Evolutionary conservation across 2,113 vertebrate genomes (phyloP), one percentile per base, ranked within the genome.

Genomic region (Myxocyprinus asiaticus): DNA sequence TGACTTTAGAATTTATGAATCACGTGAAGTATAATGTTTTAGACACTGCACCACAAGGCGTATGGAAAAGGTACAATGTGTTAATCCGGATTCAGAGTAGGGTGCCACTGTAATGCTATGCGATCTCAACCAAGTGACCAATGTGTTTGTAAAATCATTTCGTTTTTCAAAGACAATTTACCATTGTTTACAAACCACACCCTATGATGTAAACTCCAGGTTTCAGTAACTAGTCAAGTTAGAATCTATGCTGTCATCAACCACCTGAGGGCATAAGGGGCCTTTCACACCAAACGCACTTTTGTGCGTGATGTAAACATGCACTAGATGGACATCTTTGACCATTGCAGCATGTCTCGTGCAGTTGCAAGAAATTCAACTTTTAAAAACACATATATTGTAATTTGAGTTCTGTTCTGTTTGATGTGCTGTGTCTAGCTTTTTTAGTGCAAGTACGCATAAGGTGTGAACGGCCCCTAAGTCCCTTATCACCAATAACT

Each of bases 1-100:
- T 15, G 55, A 7, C 15, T 58, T 15, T 15, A 15, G 68, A 85
- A 82, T 86, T 87, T 86, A 83, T 84, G 62, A 88, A 84, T 88
- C 85, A 88, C 33, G 63, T 87, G 84, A 33, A 1, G 22, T 65
- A 72, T 88, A 80, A 87, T 86, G 86, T 86, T 86, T 87, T 83
- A 86, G 77, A 66, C 63, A 5, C 73, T 33, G 22, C 61, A 55
- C 73, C 62, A 5, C 45, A 33, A 47, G 45, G 33, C 6, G 17
- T 11, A 48, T 0, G 5, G 8, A 6, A 53, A 55, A 63, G n/a
- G 22, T 48, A 62, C 58, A 74, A 74, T 61, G 48, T 4, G 5
- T 15, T 76, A 76, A 76, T 76, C 33, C 33, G 8, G 22, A 76
- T 65, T 76, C 22, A 4, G 11, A 5, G 0, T 4, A 0, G 22